These are phyloP conservation scores for Linyphia triangularis DNA, from an alignment of 2,888 invertebrate genomes.

Conservation along the genomic window DNA sequence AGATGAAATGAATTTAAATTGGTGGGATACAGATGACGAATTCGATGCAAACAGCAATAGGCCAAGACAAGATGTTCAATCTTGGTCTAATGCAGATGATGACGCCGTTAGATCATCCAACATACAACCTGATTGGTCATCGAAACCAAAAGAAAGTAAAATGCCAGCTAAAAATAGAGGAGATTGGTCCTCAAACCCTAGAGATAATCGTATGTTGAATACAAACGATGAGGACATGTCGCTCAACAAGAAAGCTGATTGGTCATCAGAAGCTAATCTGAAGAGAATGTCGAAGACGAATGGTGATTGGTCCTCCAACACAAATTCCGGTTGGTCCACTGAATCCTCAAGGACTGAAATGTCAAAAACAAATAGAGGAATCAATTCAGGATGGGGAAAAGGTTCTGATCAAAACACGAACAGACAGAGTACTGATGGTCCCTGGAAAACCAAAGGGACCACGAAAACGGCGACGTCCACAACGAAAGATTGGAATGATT, in stretches of 20 bases:
- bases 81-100: not conserved
- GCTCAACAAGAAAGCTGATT: not conserved
- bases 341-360: not conserved
- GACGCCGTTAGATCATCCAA: not conserved
- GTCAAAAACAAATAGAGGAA: not conserved
- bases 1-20: slow-evolving; percentile 8
- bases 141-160: not conserved
- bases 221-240: slow-evolving; percentile 13
- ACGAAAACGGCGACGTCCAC: slow-evolving; percentile 3
- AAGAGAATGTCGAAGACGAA: not conserved
- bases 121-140: slow-evolving; percentile 7
- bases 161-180: not conserved
- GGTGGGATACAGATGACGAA: not conserved
- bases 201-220: not conserved
- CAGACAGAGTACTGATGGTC: not conserved
- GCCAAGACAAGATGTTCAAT: not conserved
- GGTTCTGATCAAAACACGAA: not conserved
- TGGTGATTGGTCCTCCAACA: not conserved
- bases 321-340: not conserved
- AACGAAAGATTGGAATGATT: not conserved
- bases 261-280: slow-evolving; percentile 14
- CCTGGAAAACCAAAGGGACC: slow-evolving; percentile 24
- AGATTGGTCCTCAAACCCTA: not conserved
- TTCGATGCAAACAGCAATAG: not conserved
- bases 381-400: not conserved